Percentiles rank a stretch among this genome's conserved stretches.
Evolutionary conservation across 2,888 invertebrate species (phyloP).

Genomic region (Pachymerium ferrugineum): DNA sequence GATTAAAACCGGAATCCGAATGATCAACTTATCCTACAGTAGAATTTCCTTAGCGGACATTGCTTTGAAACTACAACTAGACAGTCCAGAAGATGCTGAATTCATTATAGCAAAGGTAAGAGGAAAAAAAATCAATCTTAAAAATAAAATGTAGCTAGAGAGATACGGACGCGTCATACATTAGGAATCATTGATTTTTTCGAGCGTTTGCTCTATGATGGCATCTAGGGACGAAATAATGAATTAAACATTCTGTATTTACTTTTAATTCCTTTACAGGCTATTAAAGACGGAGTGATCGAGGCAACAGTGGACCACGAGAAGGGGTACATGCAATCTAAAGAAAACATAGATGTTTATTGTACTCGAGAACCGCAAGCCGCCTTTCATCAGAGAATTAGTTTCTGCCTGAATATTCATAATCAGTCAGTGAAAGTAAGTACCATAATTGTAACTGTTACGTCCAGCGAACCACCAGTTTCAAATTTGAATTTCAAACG

Average conservation of each 20-base stretch:
- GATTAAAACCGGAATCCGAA: slow-evolving; percentile 94
- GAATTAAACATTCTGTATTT: neutral
- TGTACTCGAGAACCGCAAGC: slow-evolving; percentile 92
- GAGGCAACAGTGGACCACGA: slow-evolving; percentile 95
- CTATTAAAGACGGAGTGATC: slow-evolving; percentile 96
- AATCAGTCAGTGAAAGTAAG: slow-evolving; percentile 85
- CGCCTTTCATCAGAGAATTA: slow-evolving; percentile 93
- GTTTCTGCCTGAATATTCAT: slow-evolving; percentile 94
- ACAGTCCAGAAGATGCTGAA: slow-evolving; percentile 96
- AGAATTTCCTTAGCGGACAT: slow-evolving; percentile 92
- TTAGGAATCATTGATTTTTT: neutral
- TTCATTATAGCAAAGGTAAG: slow-evolving; percentile 88
- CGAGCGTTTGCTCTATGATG: neutral
- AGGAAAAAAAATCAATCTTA: neutral
- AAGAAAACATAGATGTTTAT: slow-evolving; percentile 94
- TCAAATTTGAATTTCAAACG: no score
- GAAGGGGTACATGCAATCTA: slow-evolving; percentile 93
- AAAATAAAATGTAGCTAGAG: no score
- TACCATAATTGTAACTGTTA: no score
- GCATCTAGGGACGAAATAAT: neutral
- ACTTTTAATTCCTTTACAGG: slow-evolving; percentile 46
- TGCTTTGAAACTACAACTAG: slow-evolving; percentile 85
- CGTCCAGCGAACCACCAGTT: no score
- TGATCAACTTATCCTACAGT: slow-evolving; percentile 93
- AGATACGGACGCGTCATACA: no score